Evolutionary conservation across 2,888 invertebrate species (phyloP).

Genomic region (Halictus quadricinctus): DNA sequence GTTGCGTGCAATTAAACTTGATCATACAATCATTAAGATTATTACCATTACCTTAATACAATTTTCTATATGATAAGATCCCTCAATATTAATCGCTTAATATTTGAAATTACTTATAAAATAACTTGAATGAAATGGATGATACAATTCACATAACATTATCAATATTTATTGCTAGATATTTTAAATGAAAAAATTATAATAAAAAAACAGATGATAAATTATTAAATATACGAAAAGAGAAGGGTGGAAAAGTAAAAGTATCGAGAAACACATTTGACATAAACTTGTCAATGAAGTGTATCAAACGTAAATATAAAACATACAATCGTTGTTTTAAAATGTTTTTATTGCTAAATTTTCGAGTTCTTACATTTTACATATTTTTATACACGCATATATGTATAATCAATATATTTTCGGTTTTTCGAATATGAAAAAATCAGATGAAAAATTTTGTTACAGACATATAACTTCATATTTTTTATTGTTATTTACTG

Average conservation of each 20-base stretch:
- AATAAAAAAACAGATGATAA: not conserved
- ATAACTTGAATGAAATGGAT: not conserved
- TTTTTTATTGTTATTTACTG: not conserved
- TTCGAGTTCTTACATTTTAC: not conserved
- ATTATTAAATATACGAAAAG: not conserved
- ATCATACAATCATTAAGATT: not conserved
- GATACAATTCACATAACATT: not conserved
- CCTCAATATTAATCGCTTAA: not conserved
- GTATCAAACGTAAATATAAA: slow-evolving; percentile 1
- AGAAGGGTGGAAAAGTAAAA: not conserved
- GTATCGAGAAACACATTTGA: not conserved
- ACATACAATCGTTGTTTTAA: slow-evolving; percentile 6
- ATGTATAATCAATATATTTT: not conserved
- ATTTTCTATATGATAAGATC: not conserved
- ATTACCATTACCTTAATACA: not conserved
- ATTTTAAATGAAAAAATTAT: not conserved
- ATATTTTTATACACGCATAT: not conserved
- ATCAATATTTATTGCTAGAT: slow-evolving; percentile 1
- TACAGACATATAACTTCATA: not conserved
- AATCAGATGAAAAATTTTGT: not conserved
- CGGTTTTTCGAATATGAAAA: not conserved
- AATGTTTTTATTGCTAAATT: not conserved
- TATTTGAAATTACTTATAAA: not conserved
- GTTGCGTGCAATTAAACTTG: not conserved
- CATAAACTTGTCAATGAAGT: not conserved